Percentiles rank a stretch among this genome's conserved stretches.
Evolutionary conservation across 2,888 invertebrate genomes (phyloP).

Genomic region (Agrypnus murinus): DNA sequence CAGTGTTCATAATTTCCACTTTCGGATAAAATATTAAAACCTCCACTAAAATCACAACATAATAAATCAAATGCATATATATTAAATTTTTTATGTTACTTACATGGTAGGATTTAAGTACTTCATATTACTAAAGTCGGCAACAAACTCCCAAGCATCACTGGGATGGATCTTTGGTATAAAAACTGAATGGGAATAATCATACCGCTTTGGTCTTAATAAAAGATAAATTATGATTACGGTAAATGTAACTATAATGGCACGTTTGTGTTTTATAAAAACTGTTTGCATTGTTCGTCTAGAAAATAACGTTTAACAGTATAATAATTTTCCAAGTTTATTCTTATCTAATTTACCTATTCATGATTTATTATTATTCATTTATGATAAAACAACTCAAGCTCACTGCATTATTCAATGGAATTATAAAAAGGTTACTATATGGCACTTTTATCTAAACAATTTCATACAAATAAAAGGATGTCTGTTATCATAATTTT

Average conservation of each 20-base stretch:
- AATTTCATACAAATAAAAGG: too few relatives aligned
- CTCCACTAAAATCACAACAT: conserved; percentile 70
- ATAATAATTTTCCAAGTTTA: too few relatives aligned
- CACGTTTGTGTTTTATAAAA: conserved; percentile 23
- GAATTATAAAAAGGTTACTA: too few relatives aligned
- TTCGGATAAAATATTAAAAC: conserved; percentile 78
- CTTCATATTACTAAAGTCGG: conserved; percentile 84
- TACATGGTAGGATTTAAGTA: conserved; percentile 83
- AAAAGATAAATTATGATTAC: conserved; percentile 62
- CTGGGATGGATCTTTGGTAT: conserved; percentile 75
- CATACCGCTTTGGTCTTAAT: conserved; percentile 65
- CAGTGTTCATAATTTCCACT: conserved; percentile 80
- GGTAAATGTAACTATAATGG: conserved; percentile 45
- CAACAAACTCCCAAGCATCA: conserved; percentile 82
- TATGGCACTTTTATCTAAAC: too few relatives aligned
- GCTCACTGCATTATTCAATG: too few relatives aligned
- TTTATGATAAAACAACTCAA: too few relatives aligned
- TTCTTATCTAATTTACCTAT: too few relatives aligned
- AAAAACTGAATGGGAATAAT: conserved; percentile 71
- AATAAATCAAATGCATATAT: neutral
- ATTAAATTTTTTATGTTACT: conserved; percentile 65
- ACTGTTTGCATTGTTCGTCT: neutral
- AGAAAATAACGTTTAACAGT: too few relatives aligned
- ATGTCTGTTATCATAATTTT: too few relatives aligned
- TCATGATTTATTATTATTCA: too few relatives aligned